These are phyloP conservation scores for Patiria pectinifera DNA, from an alignment of 53 echinoderm and acorn worm species.

Conservation along the genomic window DNA sequence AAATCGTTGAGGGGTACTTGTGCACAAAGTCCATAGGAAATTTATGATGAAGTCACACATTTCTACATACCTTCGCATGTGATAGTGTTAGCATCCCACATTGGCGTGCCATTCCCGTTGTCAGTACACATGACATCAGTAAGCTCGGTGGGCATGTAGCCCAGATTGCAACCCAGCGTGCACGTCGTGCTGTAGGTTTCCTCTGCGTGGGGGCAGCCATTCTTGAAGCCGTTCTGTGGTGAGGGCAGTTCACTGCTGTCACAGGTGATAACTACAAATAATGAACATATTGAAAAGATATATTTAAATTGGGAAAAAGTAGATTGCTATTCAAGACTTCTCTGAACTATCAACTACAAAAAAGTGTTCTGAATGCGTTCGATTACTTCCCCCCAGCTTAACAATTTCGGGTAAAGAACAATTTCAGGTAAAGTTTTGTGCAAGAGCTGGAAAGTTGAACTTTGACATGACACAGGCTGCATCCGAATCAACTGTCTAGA, in stretches of 20 bases:
- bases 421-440: too few species aligned
- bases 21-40: too few species aligned
- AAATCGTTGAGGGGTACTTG: too few species aligned
- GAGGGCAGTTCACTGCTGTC: constrained; percentile 73
- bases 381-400: too few species aligned
- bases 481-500: too few species aligned
- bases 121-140: constrained; percentile 67
- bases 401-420: too few species aligned
- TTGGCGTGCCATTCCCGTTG: constrained; percentile 71
- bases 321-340: background rate
- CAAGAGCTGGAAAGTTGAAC: too few species aligned
- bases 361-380: too few species aligned
- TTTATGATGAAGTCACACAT: too few species aligned
- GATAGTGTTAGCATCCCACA: constrained; percentile 69
- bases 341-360: too few species aligned
- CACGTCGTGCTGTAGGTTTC: constrained; percentile 70
- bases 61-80: constrained; percentile 76
- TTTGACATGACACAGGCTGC: too few species aligned
- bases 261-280: constrained; percentile 70
- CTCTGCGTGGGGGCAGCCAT: constrained; percentile 62
- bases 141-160: constrained; percentile 76
- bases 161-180: constrained; percentile 67
- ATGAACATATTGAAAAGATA: background rate
- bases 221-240: constrained; percentile 78
- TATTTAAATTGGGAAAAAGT: background rate